These are phyloP conservation scores for Crotalus viridis DNA, from an alignment of 2,113 vertebrate genomes.

Conservation along the genomic window DNA sequence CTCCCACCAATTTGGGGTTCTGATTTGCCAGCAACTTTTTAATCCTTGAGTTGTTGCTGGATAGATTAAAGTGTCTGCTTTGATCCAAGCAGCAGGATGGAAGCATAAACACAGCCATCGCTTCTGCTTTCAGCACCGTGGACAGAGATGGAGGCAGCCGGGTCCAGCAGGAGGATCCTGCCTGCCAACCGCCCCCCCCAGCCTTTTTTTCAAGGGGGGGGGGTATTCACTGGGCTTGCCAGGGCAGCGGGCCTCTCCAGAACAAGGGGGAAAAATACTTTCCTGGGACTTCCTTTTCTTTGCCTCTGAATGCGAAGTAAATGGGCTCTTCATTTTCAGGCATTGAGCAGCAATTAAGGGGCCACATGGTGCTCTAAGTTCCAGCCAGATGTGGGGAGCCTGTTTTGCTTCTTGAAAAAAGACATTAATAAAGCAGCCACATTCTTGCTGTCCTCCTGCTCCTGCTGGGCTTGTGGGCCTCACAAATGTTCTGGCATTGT, in stretches of 20 bases:
- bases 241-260: neutral
- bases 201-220: neutral
- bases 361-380: neutral
- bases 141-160: conserved; percentile 24
- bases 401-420: neutral
- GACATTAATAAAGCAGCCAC: neutral
- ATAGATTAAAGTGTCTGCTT: conserved; percentile 71
- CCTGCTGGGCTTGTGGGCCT: neutral
- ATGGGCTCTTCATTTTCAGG: neutral
- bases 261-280: neutral
- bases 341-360: neutral
- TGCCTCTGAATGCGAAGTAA: neutral
- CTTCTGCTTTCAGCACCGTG: conserved; percentile 38
- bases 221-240: neutral
- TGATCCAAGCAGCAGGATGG: conserved; percentile 65
- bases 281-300: neutral
- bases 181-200: conserved; percentile 17
- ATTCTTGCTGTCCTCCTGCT: neutral
- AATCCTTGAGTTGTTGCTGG: conserved; percentile 69
- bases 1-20: conserved; percentile 60
- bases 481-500: neutral
- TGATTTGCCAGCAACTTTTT: conserved; percentile 71
- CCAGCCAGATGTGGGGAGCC: neutral
- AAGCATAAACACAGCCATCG: conserved; percentile 56
- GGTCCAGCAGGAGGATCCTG: neutral